Percentiles rank a stretch among this genome's conserved stretches.
Evolutionary conservation across 2,888 invertebrate genomes (phyloP).

Genomic region (Strigamia crassipes): DNA sequence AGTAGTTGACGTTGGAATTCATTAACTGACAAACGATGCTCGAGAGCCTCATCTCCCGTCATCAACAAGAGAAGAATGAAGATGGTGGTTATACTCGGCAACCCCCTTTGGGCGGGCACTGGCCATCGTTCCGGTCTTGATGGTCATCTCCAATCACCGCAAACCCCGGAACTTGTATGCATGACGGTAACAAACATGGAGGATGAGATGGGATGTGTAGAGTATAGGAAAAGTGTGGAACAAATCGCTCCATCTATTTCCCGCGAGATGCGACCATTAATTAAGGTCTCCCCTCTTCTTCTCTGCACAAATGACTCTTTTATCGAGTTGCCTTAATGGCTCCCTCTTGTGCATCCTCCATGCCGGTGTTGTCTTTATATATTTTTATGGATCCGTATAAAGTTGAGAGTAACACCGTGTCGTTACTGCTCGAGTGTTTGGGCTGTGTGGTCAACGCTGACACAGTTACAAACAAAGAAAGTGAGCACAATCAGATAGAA

Average conservation of each 20-base stretch:
- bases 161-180: conserved; percentile 16
- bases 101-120: background rate
- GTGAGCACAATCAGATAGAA: background rate
- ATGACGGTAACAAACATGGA: background rate
- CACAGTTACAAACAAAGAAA: conserved; percentile 10
- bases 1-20: background rate
- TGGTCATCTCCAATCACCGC: conserved; percentile 22
- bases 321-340: conserved; percentile 26
- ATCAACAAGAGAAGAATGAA: conserved; percentile 6
- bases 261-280: conserved; percentile 30
- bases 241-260: conserved; percentile 26
- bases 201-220: background rate
- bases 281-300: conserved; percentile 16
- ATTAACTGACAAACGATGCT: conserved; percentile 10
- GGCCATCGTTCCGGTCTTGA: conserved; percentile 18
- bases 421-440: background rate
- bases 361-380: background rate
- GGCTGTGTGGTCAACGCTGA: background rate
- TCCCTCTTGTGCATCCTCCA: conserved; percentile 24
- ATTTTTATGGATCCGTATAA: conserved; percentile 23
- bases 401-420: background rate
- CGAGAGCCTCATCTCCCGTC: background rate
- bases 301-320: conserved; percentile 30
- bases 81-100: background rate
- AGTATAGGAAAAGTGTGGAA: conserved; percentile 4